Evolutionary conservation across 2,888 invertebrate genomes (phyloP).

Genomic region (Pseudanteris insignis): DNA sequence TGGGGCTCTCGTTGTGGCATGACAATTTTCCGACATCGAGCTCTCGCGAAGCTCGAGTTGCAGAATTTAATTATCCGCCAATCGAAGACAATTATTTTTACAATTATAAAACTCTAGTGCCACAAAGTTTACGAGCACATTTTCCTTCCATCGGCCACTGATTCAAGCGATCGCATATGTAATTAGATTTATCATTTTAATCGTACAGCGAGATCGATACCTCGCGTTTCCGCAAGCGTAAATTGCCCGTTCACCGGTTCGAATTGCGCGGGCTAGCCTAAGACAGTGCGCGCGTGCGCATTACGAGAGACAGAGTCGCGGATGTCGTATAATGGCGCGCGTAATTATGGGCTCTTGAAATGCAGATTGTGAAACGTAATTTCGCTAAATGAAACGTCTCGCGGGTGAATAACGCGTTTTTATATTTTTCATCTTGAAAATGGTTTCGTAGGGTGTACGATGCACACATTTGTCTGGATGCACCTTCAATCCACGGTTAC

Average conservation of each 20-base stretch:
- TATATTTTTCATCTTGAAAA: constrained; percentile 25
- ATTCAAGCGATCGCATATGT: constrained; percentile 27
- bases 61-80: constrained; percentile 26
- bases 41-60: constrained; percentile 15
- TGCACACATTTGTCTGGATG: constrained; percentile 18
- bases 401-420: constrained; percentile 24
- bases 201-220: constrained; percentile 33
- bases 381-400: constrained; percentile 28
- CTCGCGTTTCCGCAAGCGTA: constrained; percentile 8
- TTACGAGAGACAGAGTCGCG: constrained; percentile 4
- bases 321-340: constrained; percentile 8
- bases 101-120: constrained; percentile 11
- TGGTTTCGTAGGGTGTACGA: constrained; percentile 24
- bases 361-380: constrained; percentile 25
- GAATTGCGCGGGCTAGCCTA: constrained; percentile 22
- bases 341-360: constrained; percentile 25
- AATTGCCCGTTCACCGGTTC: constrained; percentile 19
- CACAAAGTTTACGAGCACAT: constrained; percentile 5
- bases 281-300: neutral
- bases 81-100: constrained; percentile 21
- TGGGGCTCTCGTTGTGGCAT: constrained; percentile 5
- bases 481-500: constrained; percentile 15
- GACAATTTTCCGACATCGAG: constrained; percentile 12
- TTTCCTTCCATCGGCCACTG: constrained; percentile 21
- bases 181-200: constrained; percentile 40